These are phyloP conservation scores for Dromococcyx pavoninus DNA, from an alignment of 2,797 vertebrate species.

Conservation along the genomic window DNA sequence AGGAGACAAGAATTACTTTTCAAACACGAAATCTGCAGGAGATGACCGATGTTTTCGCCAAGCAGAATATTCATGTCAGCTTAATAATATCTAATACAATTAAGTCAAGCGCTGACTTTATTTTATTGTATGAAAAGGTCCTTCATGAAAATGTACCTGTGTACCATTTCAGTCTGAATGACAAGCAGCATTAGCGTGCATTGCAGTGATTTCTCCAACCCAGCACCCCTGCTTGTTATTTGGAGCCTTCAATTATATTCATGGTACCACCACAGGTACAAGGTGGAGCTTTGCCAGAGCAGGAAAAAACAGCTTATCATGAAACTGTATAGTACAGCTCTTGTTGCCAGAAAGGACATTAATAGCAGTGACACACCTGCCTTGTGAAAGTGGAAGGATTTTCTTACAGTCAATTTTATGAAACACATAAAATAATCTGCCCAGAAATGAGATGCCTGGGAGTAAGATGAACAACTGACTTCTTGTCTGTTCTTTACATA, in stretches of 20 bases:
- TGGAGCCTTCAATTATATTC: background rate
- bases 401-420: background rate
- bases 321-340: background rate
- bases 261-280: background rate
- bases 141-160: background rate
- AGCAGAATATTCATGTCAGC: background rate
- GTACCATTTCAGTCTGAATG: background rate
- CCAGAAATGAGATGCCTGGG: background rate
- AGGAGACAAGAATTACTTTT: background rate
- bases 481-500: background rate
- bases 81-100: background rate
- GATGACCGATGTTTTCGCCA: background rate
- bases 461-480: background rate
- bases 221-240: background rate
- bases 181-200: background rate
- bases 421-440: background rate
- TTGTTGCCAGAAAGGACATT: background rate
- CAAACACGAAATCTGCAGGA: background rate
- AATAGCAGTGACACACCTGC: background rate
- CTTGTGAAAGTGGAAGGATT: background rate
- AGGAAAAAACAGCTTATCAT: background rate
- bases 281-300: background rate
- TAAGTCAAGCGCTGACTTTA: background rate
- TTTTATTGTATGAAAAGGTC: background rate
- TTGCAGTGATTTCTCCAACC: background rate